These are phyloP conservation scores for Charanyca ferruginea DNA, from an alignment of 2,888 invertebrate species.

Conservation along the genomic window DNA sequence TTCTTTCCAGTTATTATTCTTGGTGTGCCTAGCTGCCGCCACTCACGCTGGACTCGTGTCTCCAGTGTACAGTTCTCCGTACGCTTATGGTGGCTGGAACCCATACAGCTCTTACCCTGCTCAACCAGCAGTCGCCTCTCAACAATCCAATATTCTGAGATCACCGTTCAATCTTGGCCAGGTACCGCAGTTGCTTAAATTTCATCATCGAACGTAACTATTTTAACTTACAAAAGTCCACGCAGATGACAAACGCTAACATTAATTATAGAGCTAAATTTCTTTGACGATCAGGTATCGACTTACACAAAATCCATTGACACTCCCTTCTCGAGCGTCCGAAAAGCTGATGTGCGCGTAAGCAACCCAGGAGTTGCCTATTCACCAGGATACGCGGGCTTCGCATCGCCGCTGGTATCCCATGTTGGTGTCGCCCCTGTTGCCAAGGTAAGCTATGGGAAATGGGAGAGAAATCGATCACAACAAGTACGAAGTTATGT, in stretches of 20 bases:
- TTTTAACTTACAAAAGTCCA: no score
- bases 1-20: slow-evolving; percentile 74
- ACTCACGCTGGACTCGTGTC: slow-evolving; percentile 77
- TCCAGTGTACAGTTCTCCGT: slow-evolving; percentile 80
- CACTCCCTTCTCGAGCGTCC: slow-evolving; percentile 94
- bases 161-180: slow-evolving; percentile 93
- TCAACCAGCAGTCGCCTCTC: slow-evolving; percentile 89
- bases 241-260: no score
- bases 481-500: no score
- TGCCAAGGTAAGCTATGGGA: slow-evolving; percentile 76
- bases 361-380: slow-evolving; percentile 92
- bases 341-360: slow-evolving; percentile 93
- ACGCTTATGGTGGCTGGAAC: slow-evolving; percentile 81
- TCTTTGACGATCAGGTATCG: slow-evolving; percentile 85
- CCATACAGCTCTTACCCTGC: slow-evolving; percentile 86
- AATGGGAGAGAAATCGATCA: not conserved
- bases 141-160: slow-evolving; percentile 92
- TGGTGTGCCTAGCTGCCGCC: slow-evolving; percentile 76
- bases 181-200: slow-evolving; percentile 71
- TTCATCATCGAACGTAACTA: no score
- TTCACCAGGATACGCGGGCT: slow-evolving; percentile 75
- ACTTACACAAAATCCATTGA: slow-evolving; percentile 93
- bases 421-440: slow-evolving; percentile 82
- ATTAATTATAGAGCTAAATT: not conserved
- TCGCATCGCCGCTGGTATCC: slow-evolving; percentile 81